Evolutionary conservation across 2,113 vertebrate genomes (phyloP).

Genomic region (Jaculus jaculus): DNA sequence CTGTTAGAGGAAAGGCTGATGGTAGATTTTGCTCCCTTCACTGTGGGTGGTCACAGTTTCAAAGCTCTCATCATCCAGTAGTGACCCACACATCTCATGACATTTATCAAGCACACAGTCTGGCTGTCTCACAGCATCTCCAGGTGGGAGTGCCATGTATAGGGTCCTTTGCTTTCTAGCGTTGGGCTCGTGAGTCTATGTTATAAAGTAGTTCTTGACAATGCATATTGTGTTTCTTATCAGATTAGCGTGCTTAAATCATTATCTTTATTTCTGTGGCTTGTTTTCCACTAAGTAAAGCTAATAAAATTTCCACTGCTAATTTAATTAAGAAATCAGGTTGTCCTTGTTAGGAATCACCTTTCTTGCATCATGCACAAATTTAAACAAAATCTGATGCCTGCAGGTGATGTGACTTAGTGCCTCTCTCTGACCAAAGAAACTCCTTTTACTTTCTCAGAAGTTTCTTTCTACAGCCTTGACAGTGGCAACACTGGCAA

Average conservation of each 20-base stretch:
- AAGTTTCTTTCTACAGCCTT: neutral
- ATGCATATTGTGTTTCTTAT: conserved; percentile 57
- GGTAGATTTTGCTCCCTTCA: neutral
- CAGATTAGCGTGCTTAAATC: conserved; percentile 69
- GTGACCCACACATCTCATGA: neutral
- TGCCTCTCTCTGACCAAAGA: neutral
- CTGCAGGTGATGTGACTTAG: neutral
- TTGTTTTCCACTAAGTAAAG: conserved; percentile 77
- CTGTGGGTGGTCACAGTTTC: neutral
- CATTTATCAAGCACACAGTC: neutral
- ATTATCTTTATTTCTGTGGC: conserved; percentile 59
- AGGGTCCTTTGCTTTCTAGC: neutral
- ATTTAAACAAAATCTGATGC: conserved; percentile 17
- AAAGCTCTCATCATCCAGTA: neutral
- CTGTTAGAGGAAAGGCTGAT: neutral
- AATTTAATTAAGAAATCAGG: conserved; percentile 75
- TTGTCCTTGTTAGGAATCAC: conserved; percentile 52
- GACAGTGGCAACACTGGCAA: neutral
- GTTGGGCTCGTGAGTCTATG: neutral
- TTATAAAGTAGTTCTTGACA: neutral
- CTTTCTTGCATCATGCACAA: conserved; percentile 40
- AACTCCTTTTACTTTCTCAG: neutral
- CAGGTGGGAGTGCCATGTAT: too few species aligned
- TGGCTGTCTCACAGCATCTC: neutral
- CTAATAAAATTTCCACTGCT: conserved; percentile 63